Evolutionary conservation across 1,140 invertebrate species (phyloP).

Genomic region (Ceratoteleas bidentatus): DNA sequence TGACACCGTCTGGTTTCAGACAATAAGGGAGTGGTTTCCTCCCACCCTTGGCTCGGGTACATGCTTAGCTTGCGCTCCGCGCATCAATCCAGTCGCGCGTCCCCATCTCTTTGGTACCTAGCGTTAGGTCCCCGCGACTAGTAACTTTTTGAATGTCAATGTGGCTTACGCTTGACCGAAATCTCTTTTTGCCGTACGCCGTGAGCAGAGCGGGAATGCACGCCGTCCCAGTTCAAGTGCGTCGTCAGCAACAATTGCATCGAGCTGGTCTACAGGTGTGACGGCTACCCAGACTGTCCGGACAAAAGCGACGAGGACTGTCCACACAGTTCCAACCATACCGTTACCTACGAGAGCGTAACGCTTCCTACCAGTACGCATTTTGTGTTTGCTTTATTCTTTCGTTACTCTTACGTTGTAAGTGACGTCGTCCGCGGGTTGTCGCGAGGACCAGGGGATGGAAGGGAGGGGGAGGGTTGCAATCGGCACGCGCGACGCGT

Average conservation of each 20-base stretch:
- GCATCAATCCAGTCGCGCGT: no score
- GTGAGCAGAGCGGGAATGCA: constrained; percentile 78
- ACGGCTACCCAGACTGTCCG: constrained; percentile 86
- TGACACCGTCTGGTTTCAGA: no score
- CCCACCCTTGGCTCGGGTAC: no score
- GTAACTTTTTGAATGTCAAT: constrained; percentile 44
- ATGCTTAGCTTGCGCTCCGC: no score
- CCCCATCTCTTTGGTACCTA: no score
- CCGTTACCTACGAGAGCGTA: constrained; percentile 70
- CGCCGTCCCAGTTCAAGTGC: constrained; percentile 82
- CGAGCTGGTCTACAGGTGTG: constrained; percentile 83
- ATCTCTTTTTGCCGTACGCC: constrained; percentile 66
- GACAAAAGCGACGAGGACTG: constrained; percentile 88
- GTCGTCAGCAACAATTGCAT: constrained; percentile 82
- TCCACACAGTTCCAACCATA: constrained; percentile 71
- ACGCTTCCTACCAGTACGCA: constrained; percentile 76
- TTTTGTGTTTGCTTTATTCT: constrained; percentile 64
- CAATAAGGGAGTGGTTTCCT: no score
- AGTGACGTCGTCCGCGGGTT: no score
- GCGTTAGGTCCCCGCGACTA: constrained; percentile 15
- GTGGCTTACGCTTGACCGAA: constrained; percentile 64
- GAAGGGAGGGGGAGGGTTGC: no score
- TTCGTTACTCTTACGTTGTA: constrained; percentile 4
- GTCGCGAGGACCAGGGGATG: no score
- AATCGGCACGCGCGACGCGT: no score